Evolutionary conservation across 2,113 vertebrate genomes (phyloP), one percentile per base, ranked within the genome.

Genomic region (Onychorhynchus coronatus): DNA sequence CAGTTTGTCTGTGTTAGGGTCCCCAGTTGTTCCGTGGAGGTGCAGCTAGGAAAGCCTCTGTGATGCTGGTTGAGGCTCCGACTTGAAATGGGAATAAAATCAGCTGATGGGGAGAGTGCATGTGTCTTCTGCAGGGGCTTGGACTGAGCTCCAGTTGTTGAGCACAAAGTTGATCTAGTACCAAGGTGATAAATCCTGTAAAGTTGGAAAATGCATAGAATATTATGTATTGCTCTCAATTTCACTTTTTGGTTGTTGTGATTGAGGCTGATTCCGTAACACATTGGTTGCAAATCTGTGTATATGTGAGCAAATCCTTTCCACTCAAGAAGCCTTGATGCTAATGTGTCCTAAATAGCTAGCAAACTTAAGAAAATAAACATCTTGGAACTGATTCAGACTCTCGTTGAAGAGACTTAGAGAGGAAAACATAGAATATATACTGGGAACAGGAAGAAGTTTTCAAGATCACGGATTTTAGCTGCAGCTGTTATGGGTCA

Each of bases 401-500:
- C 30, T 88, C 11, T 56, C 58, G 6, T 63, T 77, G 61, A 91
- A 88, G 23, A 75, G 24, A 70, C 18, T 39, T 22, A 27, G 56
- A 58, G 31, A 50, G 13, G 53, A 86, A 75, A 81, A 63, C 18
- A n/a, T 22, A 25, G 33, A 42, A 27, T 47, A 21, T 47, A 19
- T 41, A 28, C 52, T 72, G 61, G 55, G 47, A 91, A 67, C 24
- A 50, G 44, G 78, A 93, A 55, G 46, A 88, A 3, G 11, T 89
- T 93, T 89, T 67, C 42, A 30, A 5, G 58, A 56, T 63, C 21
- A 12, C 25, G 56, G 24, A 19, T 58, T 95, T 84, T 87, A 75
- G 73, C 73, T 84, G 73, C 86, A 93, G 86, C 80, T 97, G 89
- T 63, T 44, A 9, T 8, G 65, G 76, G 50, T 92, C 80, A 89